Conservation (phyloP, 2,797 vertebrate species). For the Schizothorax lantsangensis region DNA sequence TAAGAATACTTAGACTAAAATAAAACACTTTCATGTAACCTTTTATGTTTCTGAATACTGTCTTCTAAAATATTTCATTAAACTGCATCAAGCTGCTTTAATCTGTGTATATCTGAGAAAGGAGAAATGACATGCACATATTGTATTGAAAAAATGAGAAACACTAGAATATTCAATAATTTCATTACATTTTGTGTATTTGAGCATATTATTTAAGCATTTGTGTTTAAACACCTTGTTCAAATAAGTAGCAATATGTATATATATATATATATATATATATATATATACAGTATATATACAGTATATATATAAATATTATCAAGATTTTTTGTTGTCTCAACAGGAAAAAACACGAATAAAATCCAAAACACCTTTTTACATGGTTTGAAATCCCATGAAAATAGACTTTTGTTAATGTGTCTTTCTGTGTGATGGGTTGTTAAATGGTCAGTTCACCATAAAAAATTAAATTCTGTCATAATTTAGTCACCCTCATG, state of each 20-base stretch:
- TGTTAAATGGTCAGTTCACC: too few species aligned
- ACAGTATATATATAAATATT: too few species aligned
- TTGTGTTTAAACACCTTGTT: neutral
- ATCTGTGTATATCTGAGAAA: neutral
- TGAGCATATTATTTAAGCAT: neutral
- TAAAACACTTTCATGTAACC: neutral
- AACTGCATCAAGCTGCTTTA: neutral
- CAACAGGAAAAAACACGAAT: neutral
- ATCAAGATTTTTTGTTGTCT: too few species aligned
- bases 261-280: too few species aligned
- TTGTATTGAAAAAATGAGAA: neutral
- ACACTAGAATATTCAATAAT: neutral
- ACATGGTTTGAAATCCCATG: neutral
- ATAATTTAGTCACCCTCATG: too few species aligned
- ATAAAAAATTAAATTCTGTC: too few species aligned
- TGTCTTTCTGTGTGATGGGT: too few species aligned
- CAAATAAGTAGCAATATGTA: neutral
- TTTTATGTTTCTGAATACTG: neutral
- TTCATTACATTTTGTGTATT: neutral
- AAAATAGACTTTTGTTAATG: neutral
- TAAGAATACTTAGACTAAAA: conserved; percentile 11
- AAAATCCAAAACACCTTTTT: neutral
- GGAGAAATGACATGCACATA: neutral
- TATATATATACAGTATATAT: too few species aligned
- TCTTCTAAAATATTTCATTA: neutral